Evolutionary conservation across 2,797 vertebrate genomes (phyloP).

Genomic region (Eurystomus glaucurus): DNA sequence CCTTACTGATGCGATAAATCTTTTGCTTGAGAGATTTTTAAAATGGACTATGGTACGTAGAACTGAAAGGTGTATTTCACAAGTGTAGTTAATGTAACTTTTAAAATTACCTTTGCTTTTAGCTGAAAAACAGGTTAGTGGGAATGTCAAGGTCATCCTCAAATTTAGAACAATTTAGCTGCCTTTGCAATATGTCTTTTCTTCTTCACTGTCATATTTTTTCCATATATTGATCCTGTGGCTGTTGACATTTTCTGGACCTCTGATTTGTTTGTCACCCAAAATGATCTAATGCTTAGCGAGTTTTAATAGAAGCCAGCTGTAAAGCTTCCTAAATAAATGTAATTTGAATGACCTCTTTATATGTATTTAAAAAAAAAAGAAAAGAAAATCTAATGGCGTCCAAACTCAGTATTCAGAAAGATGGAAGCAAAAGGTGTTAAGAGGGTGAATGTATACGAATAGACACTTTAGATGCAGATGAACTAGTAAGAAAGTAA

Average conservation of each 20-base stretch:
- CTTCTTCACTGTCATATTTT: neutral
- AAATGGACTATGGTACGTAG: neutral
- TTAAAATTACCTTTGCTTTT: neutral
- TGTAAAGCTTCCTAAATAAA: neutral
- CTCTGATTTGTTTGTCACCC: neutral
- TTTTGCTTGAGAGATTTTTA: neutral
- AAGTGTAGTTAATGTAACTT: neutral
- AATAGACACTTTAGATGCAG: neutral
- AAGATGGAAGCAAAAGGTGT: neutral
- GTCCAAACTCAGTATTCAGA: neutral
- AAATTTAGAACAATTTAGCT: neutral
- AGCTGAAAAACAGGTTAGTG: neutral
- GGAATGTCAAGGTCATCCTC: slow-evolving; percentile 39
- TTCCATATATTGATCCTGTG: neutral
- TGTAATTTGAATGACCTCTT: neutral
- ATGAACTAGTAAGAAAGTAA: neutral
- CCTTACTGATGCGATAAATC: neutral
- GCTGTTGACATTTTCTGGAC: neutral
- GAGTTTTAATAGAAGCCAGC: neutral
- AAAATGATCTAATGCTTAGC: neutral
- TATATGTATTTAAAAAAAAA: neutral
- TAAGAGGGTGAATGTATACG: neutral
- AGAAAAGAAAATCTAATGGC: neutral
- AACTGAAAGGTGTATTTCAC: neutral
- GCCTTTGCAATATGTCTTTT: neutral